These are phyloP conservation scores for Helostoma temminkii DNA, from an alignment of 2,797 vertebrate genomes.

Conservation along the genomic window DNA sequence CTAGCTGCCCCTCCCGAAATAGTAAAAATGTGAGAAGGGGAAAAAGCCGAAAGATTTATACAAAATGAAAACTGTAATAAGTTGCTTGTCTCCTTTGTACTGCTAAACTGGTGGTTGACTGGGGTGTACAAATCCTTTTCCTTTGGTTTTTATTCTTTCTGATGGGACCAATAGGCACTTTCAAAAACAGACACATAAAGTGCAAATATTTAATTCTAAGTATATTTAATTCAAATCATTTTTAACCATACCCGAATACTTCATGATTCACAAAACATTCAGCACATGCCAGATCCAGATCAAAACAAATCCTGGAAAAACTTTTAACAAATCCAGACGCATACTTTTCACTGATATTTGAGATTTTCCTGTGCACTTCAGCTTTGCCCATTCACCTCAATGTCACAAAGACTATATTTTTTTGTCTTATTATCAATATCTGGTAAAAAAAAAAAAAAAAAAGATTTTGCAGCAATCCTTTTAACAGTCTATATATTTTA, in stretches of 20 bases:
- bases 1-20: conserved; percentile 77
- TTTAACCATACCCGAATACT: background rate
- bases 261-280: too few species aligned
- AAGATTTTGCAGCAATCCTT: too few species aligned
- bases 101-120: background rate
- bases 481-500: too few species aligned
- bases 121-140: background rate
- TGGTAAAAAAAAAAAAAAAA: too few species aligned
- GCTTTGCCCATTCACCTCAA: too few species aligned
- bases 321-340: background rate
- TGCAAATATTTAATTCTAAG: background rate
- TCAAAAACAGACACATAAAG: background rate
- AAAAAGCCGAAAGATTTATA: background rate
- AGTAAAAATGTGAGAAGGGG: conserved; percentile 38
- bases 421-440: too few species aligned
- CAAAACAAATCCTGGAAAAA: too few species aligned
- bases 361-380: background rate
- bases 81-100: background rate
- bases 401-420: too few species aligned
- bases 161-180: background rate
- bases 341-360: background rate
- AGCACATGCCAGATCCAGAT: conserved; percentile 2
- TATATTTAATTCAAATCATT: background rate
- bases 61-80: too few species aligned
- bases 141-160: background rate